These are phyloP conservation scores for Platycheirus rosarum DNA, from an alignment of 2,888 invertebrate species.

Conservation along the genomic window DNA sequence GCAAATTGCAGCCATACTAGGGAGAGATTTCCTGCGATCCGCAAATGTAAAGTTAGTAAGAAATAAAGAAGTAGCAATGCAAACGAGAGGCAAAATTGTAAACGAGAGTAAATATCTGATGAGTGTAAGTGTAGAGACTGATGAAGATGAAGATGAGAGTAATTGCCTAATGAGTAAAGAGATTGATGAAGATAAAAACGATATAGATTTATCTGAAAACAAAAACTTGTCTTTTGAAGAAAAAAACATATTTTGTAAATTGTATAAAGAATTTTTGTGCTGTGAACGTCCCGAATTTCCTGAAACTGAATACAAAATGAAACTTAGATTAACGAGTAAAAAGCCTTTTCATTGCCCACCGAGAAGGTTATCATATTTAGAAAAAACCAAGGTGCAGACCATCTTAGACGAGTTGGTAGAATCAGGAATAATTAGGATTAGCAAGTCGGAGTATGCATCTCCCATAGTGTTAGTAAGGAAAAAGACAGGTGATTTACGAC, in stretches of 20 bases:
- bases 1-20: slow-evolving; percentile 4
- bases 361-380: too few species aligned
- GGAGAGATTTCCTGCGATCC: slow-evolving; percentile 11
- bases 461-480: too few species aligned
- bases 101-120: too few species aligned
- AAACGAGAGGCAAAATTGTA: neutral
- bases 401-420: slow-evolving; percentile 13
- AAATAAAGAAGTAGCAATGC: neutral
- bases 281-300: slow-evolving; percentile 17
- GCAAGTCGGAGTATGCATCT: too few species aligned
- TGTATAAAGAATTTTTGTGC: neutral
- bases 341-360: slow-evolving; percentile 23
- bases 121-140: neutral
- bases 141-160: slow-evolving; percentile 3
- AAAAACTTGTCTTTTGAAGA: too few species aligned
- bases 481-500: neutral
- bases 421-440: neutral
- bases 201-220: neutral
- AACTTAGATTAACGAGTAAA: slow-evolving; percentile 6
- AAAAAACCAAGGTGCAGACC: neutral
- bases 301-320: slow-evolving; percentile 15
- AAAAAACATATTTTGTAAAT: neutral
- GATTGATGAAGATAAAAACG: neutral
- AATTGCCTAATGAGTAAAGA: neutral
- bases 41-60: neutral